These are phyloP conservation scores for Cepphus grylle DNA, from an alignment of 2,113 vertebrate genomes.

Conservation along the genomic window DNA sequence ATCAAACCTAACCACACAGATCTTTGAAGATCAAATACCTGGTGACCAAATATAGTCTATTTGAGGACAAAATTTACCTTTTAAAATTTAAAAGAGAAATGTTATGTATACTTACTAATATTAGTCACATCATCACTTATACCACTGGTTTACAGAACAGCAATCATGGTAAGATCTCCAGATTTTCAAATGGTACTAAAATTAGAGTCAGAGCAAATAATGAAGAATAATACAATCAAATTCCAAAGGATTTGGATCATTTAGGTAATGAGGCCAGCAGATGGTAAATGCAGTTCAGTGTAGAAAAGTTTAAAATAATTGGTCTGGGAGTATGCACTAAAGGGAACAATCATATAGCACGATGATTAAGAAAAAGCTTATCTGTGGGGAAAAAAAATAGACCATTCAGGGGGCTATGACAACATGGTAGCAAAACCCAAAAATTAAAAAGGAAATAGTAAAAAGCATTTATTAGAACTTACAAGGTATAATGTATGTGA, in stretches of 20 bases:
- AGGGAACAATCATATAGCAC: not conserved
- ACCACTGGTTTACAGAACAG: not conserved
- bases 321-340: not conserved
- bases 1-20: not conserved
- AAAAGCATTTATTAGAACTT: not conserved
- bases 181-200: slow-evolving; percentile 31
- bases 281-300: slow-evolving; percentile 38
- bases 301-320: slow-evolving; percentile 36
- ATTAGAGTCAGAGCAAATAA: slow-evolving; percentile 48
- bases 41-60: not conserved
- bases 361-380: not conserved
- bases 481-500: not conserved
- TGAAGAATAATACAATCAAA: slow-evolving; percentile 32
- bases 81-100: not conserved
- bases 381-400: not conserved
- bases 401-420: not conserved
- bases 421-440: not conserved
- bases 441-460: not conserved
- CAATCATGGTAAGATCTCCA: not conserved
- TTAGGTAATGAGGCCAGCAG: slow-evolving; percentile 60
- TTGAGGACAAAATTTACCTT: not conserved
- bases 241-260: slow-evolving; percentile 51
- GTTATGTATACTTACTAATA: not conserved
- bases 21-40: not conserved
- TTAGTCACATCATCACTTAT: not conserved